A percentile compares a stretch with the other conserved stretches of the same genome.
phyloP scores from a whole-genome alignment of 2,888 invertebrate species.

The Tanypteryx hageni region DNA sequence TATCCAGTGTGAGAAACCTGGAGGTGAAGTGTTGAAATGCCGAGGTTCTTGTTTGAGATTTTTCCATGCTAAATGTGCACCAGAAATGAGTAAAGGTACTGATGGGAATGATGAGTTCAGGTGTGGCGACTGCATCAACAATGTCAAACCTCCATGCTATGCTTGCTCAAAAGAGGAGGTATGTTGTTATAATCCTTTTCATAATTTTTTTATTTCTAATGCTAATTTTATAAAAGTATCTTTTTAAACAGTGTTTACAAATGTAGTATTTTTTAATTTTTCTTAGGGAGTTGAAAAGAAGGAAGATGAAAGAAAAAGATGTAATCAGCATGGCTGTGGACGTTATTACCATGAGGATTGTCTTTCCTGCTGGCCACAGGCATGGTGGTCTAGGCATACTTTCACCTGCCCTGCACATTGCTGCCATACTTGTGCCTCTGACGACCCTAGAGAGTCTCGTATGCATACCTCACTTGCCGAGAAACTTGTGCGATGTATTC shows the following conservation, averaged over 20 bases:
- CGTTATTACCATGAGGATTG: slow-evolving; percentile 82
- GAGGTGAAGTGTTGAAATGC: slow-evolving; percentile 69
- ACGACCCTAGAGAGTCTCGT: slow-evolving; percentile 83
- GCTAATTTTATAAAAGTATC: no score
- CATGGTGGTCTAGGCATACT: slow-evolving; percentile 76
- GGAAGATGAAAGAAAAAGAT: slow-evolving; percentile 45
- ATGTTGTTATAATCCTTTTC: background rate
- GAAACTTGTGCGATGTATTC: slow-evolving; percentile 85
- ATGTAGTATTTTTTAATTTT: slow-evolving; percentile 75
- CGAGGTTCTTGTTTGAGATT: slow-evolving; percentile 9
- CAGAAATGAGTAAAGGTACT: slow-evolving; percentile 66
- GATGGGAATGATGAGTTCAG: slow-evolving; percentile 74
- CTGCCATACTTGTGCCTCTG: slow-evolving; percentile 91
- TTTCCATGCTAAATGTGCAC: slow-evolving; percentile 78
- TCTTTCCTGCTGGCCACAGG: slow-evolving; percentile 88
- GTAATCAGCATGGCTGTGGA: slow-evolving; percentile 44
- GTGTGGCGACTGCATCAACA: slow-evolving; percentile 81
- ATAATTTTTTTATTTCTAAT: background rate
- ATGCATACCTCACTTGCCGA: slow-evolving; percentile 79
- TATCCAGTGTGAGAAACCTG: slow-evolving; percentile 84
- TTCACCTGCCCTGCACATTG: slow-evolving; percentile 88
- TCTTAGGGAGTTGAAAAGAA: slow-evolving; percentile 73
- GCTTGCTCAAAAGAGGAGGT: slow-evolving; percentile 78
- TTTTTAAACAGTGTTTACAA: background rate
- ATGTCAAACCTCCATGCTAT: slow-evolving; percentile 81